These are phyloP conservation scores for Eumeta japonica DNA, from an alignment of 1,140 invertebrate species.

Conservation along the genomic window DNA sequence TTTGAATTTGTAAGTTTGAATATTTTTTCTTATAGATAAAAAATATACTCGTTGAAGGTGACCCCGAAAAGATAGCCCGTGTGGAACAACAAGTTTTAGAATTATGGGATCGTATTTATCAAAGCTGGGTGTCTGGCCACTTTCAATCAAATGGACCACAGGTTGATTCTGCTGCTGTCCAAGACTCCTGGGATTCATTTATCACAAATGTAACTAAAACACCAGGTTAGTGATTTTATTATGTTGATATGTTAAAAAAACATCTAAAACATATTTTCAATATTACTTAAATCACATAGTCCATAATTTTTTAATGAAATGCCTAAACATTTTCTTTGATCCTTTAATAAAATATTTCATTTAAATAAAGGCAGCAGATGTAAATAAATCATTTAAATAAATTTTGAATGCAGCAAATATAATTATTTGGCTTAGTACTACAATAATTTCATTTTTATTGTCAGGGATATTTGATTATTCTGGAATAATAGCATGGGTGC, in stretches of 20 bases:
- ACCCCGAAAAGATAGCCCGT: constrained; percentile 77
- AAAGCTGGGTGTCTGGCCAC: constrained; percentile 77
- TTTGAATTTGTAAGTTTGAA: background rate
- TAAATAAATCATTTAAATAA: too few relatives aligned
- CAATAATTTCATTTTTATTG: constrained; percentile 16
- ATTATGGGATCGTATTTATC: constrained; percentile 90
- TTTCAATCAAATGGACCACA: constrained; percentile 62
- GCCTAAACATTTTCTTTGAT: too few relatives aligned
- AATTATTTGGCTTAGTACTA: constrained; percentile 2
- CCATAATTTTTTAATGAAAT: too few relatives aligned
- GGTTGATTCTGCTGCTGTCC: constrained; percentile 66
- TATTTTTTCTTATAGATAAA: constrained; percentile 59
- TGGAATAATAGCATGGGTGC: constrained; percentile 76
- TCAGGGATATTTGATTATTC: constrained; percentile 74
- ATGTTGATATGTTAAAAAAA: background rate
- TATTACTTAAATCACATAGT: too few relatives aligned
- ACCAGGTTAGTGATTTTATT: constrained; percentile 56
- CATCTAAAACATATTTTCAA: background rate
- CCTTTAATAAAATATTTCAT: too few relatives aligned
- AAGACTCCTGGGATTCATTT: constrained; percentile 70
- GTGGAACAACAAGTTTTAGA: constrained; percentile 90
- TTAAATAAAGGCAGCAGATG: too few relatives aligned
- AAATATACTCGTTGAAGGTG: constrained; percentile 77
- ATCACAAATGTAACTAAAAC: constrained; percentile 70
- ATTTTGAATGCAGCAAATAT: constrained; percentile 3